Conservation (phyloP, 37 sponge, comb jelly and placozoan species). For the Agelas oroides region DNA sequence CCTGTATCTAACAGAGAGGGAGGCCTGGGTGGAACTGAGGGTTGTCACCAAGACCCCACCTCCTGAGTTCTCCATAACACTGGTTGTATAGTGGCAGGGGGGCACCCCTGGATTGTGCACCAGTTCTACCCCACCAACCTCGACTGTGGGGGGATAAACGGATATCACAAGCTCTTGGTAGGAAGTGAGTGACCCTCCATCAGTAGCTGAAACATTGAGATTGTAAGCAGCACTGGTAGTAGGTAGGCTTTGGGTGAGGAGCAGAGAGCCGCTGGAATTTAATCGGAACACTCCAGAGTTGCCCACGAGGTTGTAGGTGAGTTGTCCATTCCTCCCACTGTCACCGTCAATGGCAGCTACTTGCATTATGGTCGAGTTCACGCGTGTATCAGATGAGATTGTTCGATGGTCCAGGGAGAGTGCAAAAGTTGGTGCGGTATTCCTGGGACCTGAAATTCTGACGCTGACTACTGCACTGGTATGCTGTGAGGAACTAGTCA, state of each 20-base stretch:
- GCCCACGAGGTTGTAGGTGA: slow-evolving; percentile 40
- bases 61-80: slow-evolving; percentile 27
- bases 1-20: not conserved
- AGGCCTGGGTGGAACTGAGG: not conserved
- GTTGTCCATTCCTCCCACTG: slow-evolving; percentile 13
- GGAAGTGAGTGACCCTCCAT: slow-evolving; percentile 41
- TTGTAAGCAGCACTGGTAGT: slow-evolving; percentile 26
- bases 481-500: not conserved
- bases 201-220: slow-evolving; percentile 47
- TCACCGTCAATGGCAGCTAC: slow-evolving; percentile 57
- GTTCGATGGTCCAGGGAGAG: slow-evolving; percentile 32
- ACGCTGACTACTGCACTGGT: slow-evolving; percentile 21
- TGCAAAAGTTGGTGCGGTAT: slow-evolving; percentile 64
- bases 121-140: slow-evolving; percentile 7
- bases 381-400: slow-evolving; percentile 10
- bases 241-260: slow-evolving; percentile 19
- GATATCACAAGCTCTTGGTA: slow-evolving; percentile 26
- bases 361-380: not conserved
- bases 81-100: slow-evolving; percentile 33
- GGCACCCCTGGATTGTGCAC: slow-evolving; percentile 31
- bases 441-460: slow-evolving; percentile 32
- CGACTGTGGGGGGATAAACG: slow-evolving; percentile 33
- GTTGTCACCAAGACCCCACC: not conserved
- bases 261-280: slow-evolving; percentile 39
- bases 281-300: slow-evolving; percentile 45